These are phyloP conservation scores for Hyaena hyaena DNA, from an alignment of 2,113 vertebrate species.

Conservation along the genomic window DNA sequence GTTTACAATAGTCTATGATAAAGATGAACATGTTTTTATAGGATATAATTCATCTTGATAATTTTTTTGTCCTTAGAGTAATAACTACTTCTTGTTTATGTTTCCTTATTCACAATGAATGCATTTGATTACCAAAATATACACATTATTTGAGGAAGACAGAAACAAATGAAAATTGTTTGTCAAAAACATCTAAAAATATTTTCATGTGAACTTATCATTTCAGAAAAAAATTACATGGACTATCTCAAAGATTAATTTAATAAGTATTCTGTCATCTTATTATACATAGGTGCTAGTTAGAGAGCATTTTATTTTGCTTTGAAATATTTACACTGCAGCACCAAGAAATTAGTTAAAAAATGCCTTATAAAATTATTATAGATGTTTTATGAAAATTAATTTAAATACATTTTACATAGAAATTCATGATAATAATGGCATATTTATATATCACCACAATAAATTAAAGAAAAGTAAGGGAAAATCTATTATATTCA, in stretches of 20 bases:
- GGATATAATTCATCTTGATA: not conserved
- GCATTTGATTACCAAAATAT: not conserved
- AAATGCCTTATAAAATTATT: not conserved
- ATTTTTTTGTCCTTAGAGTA: not conserved
- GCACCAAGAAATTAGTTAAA: not conserved
- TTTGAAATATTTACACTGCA: constrained; percentile 19
- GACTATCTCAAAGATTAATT: not conserved
- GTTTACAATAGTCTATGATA: not conserved
- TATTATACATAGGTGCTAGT: not conserved
- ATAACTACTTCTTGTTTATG: not conserved
- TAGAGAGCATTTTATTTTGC: not conserved
- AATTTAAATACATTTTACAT: not conserved
- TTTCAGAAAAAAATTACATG: not conserved
- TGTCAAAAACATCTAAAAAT: not conserved
- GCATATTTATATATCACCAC: not conserved
- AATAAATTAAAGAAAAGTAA: not conserved
- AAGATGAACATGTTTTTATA: not conserved
- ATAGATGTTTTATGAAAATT: not conserved
- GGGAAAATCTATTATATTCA: not conserved
- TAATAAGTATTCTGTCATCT: not conserved
- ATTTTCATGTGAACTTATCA: not conserved
- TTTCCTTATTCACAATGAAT: not conserved
- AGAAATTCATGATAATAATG: not conserved
- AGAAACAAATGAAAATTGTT: not conserved
- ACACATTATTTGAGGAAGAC: not conserved